phyloP scores from a whole-genome alignment of 2,113 vertebrate species.

The Dromiciops gliroides region DNA sequence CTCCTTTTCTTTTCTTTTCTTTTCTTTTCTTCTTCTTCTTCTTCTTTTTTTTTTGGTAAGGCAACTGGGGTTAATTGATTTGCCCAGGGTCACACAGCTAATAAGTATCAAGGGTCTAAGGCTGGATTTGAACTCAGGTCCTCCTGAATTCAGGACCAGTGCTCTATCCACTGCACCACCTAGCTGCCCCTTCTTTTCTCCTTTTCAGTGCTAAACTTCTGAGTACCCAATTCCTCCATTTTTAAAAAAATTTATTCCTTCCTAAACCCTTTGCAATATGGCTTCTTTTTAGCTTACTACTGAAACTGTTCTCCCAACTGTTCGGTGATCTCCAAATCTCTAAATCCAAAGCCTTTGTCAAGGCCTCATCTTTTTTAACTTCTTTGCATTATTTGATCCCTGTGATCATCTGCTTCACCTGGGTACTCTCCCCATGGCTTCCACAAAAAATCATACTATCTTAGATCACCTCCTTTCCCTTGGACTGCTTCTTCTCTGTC shows the following conservation, averaged over 20 bases:
- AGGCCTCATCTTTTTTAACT: too few relatives aligned
- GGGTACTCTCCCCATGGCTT: not conserved
- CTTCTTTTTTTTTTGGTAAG: too few relatives aligned
- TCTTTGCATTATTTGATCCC: not conserved
- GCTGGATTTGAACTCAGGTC: too few relatives aligned
- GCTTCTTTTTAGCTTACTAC: not conserved
- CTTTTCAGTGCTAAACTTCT: not conserved
- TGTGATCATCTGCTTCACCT: not conserved
- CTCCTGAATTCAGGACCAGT: too few relatives aligned
- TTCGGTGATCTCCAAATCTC: not conserved
- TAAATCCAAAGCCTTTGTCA: not conserved
- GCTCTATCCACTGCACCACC: too few relatives aligned
- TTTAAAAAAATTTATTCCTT: not conserved
- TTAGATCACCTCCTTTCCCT: not conserved
- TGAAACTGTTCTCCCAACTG: too few relatives aligned
- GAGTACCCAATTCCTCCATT: not conserved
- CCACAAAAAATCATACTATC: not conserved
- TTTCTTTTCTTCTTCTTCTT: too few relatives aligned
- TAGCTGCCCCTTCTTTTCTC: not conserved
- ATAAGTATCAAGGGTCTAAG: too few relatives aligned
- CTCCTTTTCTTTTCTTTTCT: too few relatives aligned
- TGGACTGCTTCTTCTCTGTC: not conserved
- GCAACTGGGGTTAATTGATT: too few relatives aligned
- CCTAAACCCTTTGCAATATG: not conserved
- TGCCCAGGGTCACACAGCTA: too few relatives aligned